Conservation (phyloP, 2,888 invertebrate genomes). For the Elgonia sp. region DNA sequence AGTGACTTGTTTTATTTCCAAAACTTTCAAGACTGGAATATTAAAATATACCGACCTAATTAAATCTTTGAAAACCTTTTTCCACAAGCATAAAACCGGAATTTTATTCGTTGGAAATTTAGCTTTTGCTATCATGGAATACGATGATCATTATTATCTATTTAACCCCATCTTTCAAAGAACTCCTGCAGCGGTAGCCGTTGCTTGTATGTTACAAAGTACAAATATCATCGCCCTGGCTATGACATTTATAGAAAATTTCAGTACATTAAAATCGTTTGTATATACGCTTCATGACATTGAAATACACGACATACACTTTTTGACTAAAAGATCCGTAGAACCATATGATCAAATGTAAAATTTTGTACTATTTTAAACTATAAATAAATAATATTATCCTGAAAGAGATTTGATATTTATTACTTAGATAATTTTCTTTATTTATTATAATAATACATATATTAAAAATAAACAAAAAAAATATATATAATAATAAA, state of each 20-base stretch:
- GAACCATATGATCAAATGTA: no score
- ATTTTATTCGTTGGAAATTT: slow-evolving; percentile 88
- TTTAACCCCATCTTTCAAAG: slow-evolving; percentile 87
- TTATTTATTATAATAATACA: no score
- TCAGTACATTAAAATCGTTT: slow-evolving; percentile 80
- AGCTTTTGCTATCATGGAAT: slow-evolving; percentile 88
- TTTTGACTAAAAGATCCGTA: not conserved
- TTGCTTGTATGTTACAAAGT: slow-evolving; percentile 81
- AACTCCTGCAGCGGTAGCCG: no score
- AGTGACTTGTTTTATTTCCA: slow-evolving; percentile 80
- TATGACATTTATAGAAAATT: slow-evolving; percentile 80
- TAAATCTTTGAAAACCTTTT: slow-evolving; percentile 88
- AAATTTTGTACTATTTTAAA: no score
- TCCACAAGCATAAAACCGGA: slow-evolving; percentile 88
- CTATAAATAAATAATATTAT: no score
- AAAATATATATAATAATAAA: no score
- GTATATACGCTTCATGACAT: slow-evolving; percentile 84
- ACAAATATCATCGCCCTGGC: slow-evolving; percentile 80
- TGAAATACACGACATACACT: slow-evolving; percentile 73
- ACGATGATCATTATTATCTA: slow-evolving; percentile 88
- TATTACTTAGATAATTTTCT: no score
- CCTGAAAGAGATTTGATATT: no score
- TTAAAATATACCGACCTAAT: slow-evolving; percentile 80
- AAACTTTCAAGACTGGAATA: slow-evolving; percentile 82
- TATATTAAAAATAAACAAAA: no score